Conservation (phyloP, 2,797 vertebrate species). For the Syngnathus acus region DNA sequence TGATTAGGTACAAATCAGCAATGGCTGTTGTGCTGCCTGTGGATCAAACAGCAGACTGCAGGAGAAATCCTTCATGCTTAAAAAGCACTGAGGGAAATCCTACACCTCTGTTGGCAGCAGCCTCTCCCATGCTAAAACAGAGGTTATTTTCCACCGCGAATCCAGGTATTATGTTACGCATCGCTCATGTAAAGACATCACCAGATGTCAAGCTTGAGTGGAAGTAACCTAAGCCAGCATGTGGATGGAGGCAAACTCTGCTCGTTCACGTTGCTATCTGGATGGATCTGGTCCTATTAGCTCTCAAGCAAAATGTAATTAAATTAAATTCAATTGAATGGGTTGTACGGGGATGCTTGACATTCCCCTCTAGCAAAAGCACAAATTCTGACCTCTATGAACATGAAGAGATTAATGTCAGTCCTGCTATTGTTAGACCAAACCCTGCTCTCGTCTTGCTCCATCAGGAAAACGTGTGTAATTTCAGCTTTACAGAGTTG, state of each 20-base stretch:
- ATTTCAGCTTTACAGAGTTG: constrained; percentile 46
- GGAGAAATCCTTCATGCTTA: constrained; percentile 57
- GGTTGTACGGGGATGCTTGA: constrained; percentile 53
- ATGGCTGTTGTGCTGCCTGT: constrained; percentile 35
- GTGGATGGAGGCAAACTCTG: constrained; percentile 14
- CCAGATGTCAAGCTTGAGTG: constrained; percentile 57
- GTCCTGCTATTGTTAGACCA: constrained; percentile 55
- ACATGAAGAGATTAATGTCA: constrained; percentile 66
- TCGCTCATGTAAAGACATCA: constrained; percentile 69
- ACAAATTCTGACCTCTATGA: constrained; percentile 52
- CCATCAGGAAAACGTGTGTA: constrained; percentile 44
- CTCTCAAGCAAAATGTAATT: constrained; percentile 38
- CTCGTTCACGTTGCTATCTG: constrained; percentile 24
- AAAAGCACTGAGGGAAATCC: constrained; percentile 65
- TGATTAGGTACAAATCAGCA: constrained; percentile 21
- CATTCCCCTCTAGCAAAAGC: constrained; percentile 48
- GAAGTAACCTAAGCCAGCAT: constrained; percentile 62
- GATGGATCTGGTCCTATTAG: constrained; percentile 52
- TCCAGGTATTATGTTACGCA: constrained; percentile 62
- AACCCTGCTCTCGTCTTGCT: constrained; percentile 22
- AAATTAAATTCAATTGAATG: constrained; percentile 36
- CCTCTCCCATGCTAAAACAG: constrained; percentile 50
- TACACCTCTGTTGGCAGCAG: constrained; percentile 56
- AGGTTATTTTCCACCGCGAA: constrained; percentile 64
- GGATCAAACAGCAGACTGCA: constrained; percentile 43